Base-by-base conservation (phyloP, 2,113 vertebrate genomes). In the Phalacrocorax pelagicus region DNA sequence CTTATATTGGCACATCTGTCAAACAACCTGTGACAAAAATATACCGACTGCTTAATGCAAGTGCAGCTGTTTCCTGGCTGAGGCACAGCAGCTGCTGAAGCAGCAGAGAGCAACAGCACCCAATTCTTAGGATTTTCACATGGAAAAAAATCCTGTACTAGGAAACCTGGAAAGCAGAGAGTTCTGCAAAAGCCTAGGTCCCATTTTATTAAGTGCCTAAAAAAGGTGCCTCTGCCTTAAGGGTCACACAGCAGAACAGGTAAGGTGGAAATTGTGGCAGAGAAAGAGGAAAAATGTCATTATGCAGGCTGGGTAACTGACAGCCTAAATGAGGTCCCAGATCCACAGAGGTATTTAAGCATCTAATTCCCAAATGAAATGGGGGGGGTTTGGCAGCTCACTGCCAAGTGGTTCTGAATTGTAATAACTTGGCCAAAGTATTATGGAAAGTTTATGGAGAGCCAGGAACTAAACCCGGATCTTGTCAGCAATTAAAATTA, bases 401-500 rank as follows among this genome's bases (percentile, higher is more conserved):
- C 70, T 79, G 91, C 89, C 54, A 54, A 80, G 32, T 36, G 49
- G n/a, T 59, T 81, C 78, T 69, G 81, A 47, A 72, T 92, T 24
- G 73, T 20, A 88, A 86, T 61, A 88, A 63, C 88, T 95, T 14
- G 44, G 90, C 59, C 75, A 36, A 87, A 86, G 57, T 13, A 17
- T 78, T 81, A 19, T 0, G 73, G 92, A 63, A 96, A 94, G 83
- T 95, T 96, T 54, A 40, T 38, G 38, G 77, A 93, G 80, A 95
- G 86, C 47, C 65, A 32, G 80, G 86, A 94, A 94, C 85, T 71
- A 71, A 96, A 65, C 65, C 86, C 6, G 20, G 90, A 81, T 86
- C 86, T 95, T 15, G 5, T 55, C 63, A 87, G 83, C 58, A 86
- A 94, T 96, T 94, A 88, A 79, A 78, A 89, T 61, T 18, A 94